phyloP scores from a whole-genome alignment of 2,113 vertebrate species.

The Notarius lentiginosus region DNA sequence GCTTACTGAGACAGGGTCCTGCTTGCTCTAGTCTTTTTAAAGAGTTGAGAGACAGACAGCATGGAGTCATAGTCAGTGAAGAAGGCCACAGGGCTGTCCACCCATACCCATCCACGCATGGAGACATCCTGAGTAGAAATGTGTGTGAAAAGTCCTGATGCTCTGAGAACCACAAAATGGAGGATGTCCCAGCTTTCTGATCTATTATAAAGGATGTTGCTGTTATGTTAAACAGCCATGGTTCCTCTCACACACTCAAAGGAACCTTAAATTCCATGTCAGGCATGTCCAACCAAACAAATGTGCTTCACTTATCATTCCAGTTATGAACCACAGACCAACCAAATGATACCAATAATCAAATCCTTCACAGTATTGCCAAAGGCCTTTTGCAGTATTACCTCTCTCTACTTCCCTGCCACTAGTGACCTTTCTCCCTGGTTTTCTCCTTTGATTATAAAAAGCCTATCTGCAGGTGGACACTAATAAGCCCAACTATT shows the following conservation, averaged over 20 bases:
- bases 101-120: not conserved
- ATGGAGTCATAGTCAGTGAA: slow-evolving; percentile 2
- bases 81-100: not conserved
- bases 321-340: not conserved
- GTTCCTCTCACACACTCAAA: not conserved
- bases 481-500: slow-evolving; percentile 62
- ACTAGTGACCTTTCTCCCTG: slow-evolving; percentile 42
- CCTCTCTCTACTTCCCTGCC: not conserved
- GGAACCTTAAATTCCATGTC: not conserved
- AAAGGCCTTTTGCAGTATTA: not conserved
- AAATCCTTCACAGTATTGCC: not conserved
- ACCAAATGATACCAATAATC: not conserved
- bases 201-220: slow-evolving; percentile 8
- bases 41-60: slow-evolving; percentile 36
- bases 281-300: not conserved
- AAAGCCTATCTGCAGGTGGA: slow-evolving; percentile 69
- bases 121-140: not conserved
- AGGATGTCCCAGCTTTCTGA: slow-evolving; percentile 7
- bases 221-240: not conserved
- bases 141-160: slow-evolving; percentile 7
- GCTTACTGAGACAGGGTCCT: slow-evolving; percentile 49
- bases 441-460: slow-evolving; percentile 63
- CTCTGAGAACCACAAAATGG: slow-evolving; percentile 20
- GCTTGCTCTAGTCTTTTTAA: slow-evolving; percentile 31
- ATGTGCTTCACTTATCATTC: not conserved